Evolutionary conservation across 2,797 vertebrate species (phyloP).

Genomic region (Cuniculus paca): DNA sequence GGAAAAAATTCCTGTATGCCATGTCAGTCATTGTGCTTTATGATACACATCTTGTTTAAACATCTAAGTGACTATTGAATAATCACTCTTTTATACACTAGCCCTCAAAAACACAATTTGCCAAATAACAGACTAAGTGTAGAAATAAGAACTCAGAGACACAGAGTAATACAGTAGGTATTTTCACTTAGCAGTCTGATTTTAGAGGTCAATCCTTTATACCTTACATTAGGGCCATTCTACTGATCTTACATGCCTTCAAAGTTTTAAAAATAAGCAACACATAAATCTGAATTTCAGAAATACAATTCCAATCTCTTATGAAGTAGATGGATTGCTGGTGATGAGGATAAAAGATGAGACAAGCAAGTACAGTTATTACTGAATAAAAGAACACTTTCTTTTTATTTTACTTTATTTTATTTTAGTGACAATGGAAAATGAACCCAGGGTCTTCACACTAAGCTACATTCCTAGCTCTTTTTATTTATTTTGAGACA

Average conservation of each 20-base stretch:
- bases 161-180: not conserved
- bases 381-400: not conserved
- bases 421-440: not conserved
- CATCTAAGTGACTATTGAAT: not conserved
- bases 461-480: not conserved
- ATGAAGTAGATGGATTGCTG: not conserved
- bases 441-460: not conserved
- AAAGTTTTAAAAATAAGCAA: not conserved
- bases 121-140: not conserved
- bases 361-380: not conserved
- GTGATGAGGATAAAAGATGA: not conserved
- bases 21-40: not conserved
- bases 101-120: not conserved
- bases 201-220: slow-evolving; percentile 40
- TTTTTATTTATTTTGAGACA: not conserved
- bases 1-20: not conserved
- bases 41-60: not conserved
- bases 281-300: slow-evolving; percentile 47
- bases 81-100: slow-evolving; percentile 16
- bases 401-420: not conserved
- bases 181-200: not conserved
- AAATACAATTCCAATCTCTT: slow-evolving; percentile 11
- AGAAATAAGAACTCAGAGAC: not conserved
- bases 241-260: not conserved
- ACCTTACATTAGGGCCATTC: slow-evolving; percentile 26